Evolutionary conservation across 2,797 vertebrate species (phyloP), one percentile per base, ranked within the genome.

Genomic region (Coregonus sp.): DNA sequence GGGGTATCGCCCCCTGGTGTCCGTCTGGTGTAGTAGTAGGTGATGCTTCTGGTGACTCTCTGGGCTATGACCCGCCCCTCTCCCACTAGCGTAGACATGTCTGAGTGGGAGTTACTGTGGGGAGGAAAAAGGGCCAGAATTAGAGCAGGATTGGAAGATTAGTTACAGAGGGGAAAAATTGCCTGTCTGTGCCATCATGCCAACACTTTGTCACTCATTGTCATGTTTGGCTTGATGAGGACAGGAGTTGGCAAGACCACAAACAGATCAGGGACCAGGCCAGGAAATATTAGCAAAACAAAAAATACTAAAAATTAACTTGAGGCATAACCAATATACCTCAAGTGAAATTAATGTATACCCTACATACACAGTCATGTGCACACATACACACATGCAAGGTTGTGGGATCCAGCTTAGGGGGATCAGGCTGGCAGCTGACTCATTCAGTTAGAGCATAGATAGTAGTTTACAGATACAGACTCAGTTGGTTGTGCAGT

Each of bases 31-130:
- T 84, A 84, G 71, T 89, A 91, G 77, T 90, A 92, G 11, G 79
- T 91, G 1, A 93, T 81, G 9, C 87, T 73, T 5, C 5, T 76
- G 71, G 76, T 70, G 71, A 93, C 88, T 29, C 16, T 88, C 61
- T n/a, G 79, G 76, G 73, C 2, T 3, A 65, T 2, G 35, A 88
- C 81, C 33, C 9, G 74, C 0, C n/a, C 81, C 51, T 54, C 80
- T 9, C 0, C 33, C n/a, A 56, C 29, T 14, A 56, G 11, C 9
- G 75, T 70, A 40, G 76, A 50, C 29, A 66, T 1, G 7, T 67
- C 4, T 14, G 79, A 50, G 59, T 74, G 73, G 76, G 80, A 87
- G 70, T 87, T 29, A 40, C 86, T 88, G 73, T 16, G 84, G 78
- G 9, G 76, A 25, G 80, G 40, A 4, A 56, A 0, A 67, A 72